Base-by-base conservation (phyloP, 2,797 vertebrate genomes). In the Dromococcyx pavoninus region DNA sequence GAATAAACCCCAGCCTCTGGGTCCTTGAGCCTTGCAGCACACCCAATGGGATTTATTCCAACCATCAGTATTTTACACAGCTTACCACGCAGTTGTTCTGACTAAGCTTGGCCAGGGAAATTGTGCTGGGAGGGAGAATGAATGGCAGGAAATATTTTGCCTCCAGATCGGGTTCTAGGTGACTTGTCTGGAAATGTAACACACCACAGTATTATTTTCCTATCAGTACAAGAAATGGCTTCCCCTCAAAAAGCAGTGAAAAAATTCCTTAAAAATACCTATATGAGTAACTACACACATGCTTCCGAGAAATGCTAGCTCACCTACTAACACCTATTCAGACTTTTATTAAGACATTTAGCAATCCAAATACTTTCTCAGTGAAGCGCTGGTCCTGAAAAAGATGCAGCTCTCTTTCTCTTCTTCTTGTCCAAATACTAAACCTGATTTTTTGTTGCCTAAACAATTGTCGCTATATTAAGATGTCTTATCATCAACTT, bases 161-260 rank as follows among this genome's bases (percentile, higher is more conserved):
- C 27, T 75, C 57, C 61, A n/a, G 32, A 80, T 46, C 32, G 75
- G 22, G 10, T 72, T 86, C 50, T 64, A 77, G 19, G 37, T 88
- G 46, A 77, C 50, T 48, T 32, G 7, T 33, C 27, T 58, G 65
- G 39, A 39, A 17, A 39, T 1, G 25, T 50, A 73, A 73, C 7
- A 62, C 2, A 11, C 11, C 35, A 19, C 28, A 76, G 23, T 69
- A 57, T 35, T 43, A 57, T 53, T 81, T 89, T 75, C 28, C 43
- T 33, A 70, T 53, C 48, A 83, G 44, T 28, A 58, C 13, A 48
- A 43, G 12, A 1, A 5, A 83, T 32, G 13, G 21, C 10, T 57
- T 48, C 10, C 51, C 48, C 25, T 1, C 1, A 27, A 56, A 91
- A 60, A 23, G 3, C 0, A 15, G 4, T 11, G 1, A 12, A 39